These are phyloP conservation scores for Andricus quercusramuli DNA, from an alignment of 2,888 invertebrate species.

Conservation along the genomic window DNA sequence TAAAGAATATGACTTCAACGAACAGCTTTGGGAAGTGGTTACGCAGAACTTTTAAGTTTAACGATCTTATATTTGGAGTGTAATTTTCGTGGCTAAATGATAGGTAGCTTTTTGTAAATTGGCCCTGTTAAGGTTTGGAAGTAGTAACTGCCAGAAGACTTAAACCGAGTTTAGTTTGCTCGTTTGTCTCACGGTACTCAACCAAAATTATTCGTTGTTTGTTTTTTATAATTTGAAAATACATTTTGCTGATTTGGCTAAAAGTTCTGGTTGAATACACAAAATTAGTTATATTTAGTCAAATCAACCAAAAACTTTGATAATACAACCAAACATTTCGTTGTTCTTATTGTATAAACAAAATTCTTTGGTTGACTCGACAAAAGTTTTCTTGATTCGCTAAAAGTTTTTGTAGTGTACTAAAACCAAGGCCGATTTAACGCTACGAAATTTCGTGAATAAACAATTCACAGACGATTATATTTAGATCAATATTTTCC, in stretches of 20 bases:
- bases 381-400: background rate
- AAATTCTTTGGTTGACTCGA: background rate
- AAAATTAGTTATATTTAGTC: too few species aligned
- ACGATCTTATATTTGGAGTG: background rate
- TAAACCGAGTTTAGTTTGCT: background rate
- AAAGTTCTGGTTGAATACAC: too few species aligned
- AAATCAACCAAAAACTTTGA: too few species aligned
- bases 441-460: conserved; percentile 3
- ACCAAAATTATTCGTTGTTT: background rate
- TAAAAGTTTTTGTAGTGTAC: background rate
- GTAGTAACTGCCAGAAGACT: background rate
- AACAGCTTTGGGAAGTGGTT: background rate
- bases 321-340: too few species aligned
- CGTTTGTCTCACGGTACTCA: background rate
- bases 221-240: too few species aligned
- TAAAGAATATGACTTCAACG: conserved; percentile 3
- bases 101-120: background rate
- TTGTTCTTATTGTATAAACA: too few species aligned
- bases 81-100: conserved; percentile 2
- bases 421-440: background rate
- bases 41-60: background rate
- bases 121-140: background rate
- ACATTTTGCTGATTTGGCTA: too few species aligned
- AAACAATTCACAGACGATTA: conserved; percentile 43
- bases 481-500: conserved; percentile 67